Conservation (phyloP, 2,797 vertebrate genomes). For the Rhinoraja longicauda region DNA sequence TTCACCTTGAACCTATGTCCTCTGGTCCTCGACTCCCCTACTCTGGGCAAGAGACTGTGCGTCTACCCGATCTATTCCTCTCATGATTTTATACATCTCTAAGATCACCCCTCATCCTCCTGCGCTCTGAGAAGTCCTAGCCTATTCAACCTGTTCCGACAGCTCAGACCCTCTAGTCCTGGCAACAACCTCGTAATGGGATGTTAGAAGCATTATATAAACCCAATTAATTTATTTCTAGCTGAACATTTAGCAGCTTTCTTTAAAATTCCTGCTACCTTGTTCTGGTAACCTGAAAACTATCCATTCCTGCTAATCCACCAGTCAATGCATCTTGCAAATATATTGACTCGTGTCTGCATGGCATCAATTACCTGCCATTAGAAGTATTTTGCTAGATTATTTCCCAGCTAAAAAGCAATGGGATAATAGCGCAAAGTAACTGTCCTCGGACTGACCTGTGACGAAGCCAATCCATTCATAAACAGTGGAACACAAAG, state of each 20-base stretch:
- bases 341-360: neutral
- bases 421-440: neutral
- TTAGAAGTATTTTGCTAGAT: neutral
- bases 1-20: no score
- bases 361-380: neutral
- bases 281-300: neutral
- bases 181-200: no score
- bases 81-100: no score
- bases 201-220: no score
- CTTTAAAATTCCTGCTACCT: neutral
- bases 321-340: neutral
- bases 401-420: neutral
- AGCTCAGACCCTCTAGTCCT: no score
- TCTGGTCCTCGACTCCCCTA: no score
- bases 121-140: no score
- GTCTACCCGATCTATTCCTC: no score
- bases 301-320: neutral
- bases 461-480: neutral
- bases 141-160: no score
- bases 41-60: no score
- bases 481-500: neutral
- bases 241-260: neutral
- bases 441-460: neutral
- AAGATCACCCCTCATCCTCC: no score
- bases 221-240: no score